Evolutionary conservation across 2,888 invertebrate species (phyloP).

Genomic region (Stenolophus ochropezus): DNA sequence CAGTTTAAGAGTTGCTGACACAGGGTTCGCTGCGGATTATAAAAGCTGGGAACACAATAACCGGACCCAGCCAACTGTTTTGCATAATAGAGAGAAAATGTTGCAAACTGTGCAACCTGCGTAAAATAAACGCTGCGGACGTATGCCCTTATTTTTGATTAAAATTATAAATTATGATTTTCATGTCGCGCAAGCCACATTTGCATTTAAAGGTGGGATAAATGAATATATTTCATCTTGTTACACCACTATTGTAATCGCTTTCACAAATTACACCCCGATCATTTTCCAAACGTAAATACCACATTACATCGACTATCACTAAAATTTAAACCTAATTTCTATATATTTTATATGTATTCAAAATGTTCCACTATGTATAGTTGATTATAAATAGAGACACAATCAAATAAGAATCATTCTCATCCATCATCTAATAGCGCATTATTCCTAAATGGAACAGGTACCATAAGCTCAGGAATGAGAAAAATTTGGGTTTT

Average conservation of each 20-base stretch:
- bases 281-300: background rate
- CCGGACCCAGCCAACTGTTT: constrained; percentile 61
- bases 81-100: constrained; percentile 66
- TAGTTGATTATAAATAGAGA: too few species aligned
- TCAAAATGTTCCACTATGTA: too few species aligned
- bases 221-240: constrained; percentile 23
- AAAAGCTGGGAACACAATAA: constrained; percentile 55
- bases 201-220: constrained; percentile 51
- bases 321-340: too few species aligned
- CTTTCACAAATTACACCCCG: background rate
- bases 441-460: too few species aligned
- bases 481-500: too few species aligned
- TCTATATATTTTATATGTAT: too few species aligned
- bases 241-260: background rate
- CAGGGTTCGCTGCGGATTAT: constrained; percentile 50
- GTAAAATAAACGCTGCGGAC: constrained; percentile 47
- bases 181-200: constrained; percentile 11
- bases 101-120: constrained; percentile 61
- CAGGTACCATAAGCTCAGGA: too few species aligned
- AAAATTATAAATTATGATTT: constrained; percentile 60
- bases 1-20: constrained; percentile 58
- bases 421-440: too few species aligned
- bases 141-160: constrained; percentile 57
- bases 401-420: too few species aligned
- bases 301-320: background rate